Conservation (phyloP, 2,888 invertebrate species). For the Strigamia maritima region DNA sequence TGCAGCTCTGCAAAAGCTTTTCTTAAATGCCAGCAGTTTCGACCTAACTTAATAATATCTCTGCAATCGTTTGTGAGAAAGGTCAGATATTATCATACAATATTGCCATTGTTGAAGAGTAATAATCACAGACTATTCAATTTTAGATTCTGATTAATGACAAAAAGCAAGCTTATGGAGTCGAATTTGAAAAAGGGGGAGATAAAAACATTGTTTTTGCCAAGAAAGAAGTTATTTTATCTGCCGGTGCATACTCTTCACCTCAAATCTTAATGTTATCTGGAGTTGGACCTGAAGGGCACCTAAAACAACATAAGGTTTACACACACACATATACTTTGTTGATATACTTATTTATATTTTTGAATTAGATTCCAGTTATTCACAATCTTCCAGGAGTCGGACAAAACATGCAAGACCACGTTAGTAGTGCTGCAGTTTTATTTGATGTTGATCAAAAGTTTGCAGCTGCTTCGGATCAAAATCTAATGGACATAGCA, state of each 20-base stretch:
- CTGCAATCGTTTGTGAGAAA: background rate
- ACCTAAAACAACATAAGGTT: slow-evolving; percentile 6
- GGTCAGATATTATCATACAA: background rate
- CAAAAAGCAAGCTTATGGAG: background rate
- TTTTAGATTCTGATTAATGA: background rate
- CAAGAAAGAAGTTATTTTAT: slow-evolving; percentile 15
- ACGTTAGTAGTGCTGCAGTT: background rate
- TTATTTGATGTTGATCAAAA: background rate
- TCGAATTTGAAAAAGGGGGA: background rate
- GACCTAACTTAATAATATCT: background rate
- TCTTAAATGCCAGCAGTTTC: background rate
- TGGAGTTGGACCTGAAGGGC: background rate
- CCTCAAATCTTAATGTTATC: background rate
- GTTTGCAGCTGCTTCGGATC: background rate
- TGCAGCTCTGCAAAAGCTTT: background rate
- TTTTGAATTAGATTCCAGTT: background rate
- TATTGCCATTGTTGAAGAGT: too few relatives aligned
- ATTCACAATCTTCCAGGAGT: slow-evolving; percentile 3
- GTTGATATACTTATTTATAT: background rate
- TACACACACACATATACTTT: too few relatives aligned
- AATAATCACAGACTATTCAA: background rate
- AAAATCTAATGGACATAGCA: background rate
- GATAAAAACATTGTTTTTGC: background rate
- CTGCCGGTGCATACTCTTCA: background rate
- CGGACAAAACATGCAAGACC: background rate